Evolutionary conservation across 2,888 invertebrate species (phyloP), one percentile per base, ranked within the genome.

Genomic region (Drosophila histrio): DNA sequence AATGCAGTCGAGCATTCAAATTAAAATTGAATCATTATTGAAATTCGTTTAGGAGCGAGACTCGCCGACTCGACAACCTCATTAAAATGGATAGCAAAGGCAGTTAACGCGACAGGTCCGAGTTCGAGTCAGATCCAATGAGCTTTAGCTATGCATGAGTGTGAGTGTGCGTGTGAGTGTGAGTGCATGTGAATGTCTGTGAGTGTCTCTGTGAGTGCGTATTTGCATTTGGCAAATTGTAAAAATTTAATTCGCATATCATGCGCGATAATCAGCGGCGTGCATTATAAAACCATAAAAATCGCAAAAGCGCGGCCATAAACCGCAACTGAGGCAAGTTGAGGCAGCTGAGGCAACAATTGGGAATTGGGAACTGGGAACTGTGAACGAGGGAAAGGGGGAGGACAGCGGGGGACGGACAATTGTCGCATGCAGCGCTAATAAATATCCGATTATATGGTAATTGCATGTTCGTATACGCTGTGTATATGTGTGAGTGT

Each of bases 11-110:
- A 47, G 70, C 66, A 78, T 67, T 75, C 70, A 79, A 90, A 90
- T 90, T 81, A 83, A 86, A 84, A 89, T 89, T 89, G 79, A 90
- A 90, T 86, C 86, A 87, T 87, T 87, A 88, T 90, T 82, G 73
- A 79, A 84, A 77, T 87, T 78, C 76, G 72, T 77, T 80, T 82
- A 70, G 72, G 52, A 60, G 67, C 41, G 58, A 47, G 30, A 30
- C 13, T 59, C 38, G 19, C 43, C 17, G 56, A n/a, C 39, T 21
- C 62, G 38, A 60, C 63, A 49, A 41, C 30, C 65, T 75, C 87
- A 88, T 82, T 86, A 88, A 88, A 82, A 67, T 79, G 73, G 77
- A 78, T 68, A 60, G 54, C 74, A 32, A 24, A 11, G 26, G 44
- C 44, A 41, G 56, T 60, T 59, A 43, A 50, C 13, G 43, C 56